phyloP scores from a whole-genome alignment of 2,797 vertebrate genomes.

The Lindbergichthys nudifrons region DNA sequence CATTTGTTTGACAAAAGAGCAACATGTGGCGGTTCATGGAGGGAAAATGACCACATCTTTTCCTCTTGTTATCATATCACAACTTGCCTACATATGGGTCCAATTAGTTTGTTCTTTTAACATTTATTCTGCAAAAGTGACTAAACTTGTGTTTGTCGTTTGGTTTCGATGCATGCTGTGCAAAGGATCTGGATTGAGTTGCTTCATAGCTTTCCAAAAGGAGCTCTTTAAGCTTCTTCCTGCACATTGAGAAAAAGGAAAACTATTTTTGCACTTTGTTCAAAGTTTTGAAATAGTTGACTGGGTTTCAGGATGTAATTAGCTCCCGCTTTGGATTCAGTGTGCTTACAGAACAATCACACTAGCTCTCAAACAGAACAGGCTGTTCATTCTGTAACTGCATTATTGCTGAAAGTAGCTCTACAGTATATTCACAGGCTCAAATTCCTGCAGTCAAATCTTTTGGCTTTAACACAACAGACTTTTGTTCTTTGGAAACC shows the following conservation, averaged over 20 bases:
- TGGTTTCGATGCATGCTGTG: neutral
- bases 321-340: slow-evolving; percentile 9
- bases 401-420: slow-evolving; percentile 31
- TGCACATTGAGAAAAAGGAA: no score
- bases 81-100: neutral
- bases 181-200: neutral
- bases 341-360: slow-evolving; percentile 33
- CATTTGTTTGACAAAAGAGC: slow-evolving; percentile 57
- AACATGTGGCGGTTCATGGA: slow-evolving; percentile 50
- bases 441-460: slow-evolving; percentile 68
- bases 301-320: neutral
- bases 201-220: neutral
- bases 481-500: slow-evolving; percentile 48
- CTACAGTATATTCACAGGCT: slow-evolving; percentile 20
- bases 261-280: slow-evolving; percentile 2
- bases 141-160: neutral
- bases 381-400: slow-evolving; percentile 31
- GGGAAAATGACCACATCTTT: slow-evolving; percentile 47
- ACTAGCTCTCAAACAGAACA: slow-evolving; percentile 32
- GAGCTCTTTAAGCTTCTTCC: neutral
- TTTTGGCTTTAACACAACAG: slow-evolving; percentile 46
- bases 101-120: neutral
- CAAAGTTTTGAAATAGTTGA: neutral
- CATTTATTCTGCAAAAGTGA: neutral
- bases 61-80: neutral